Evolutionary conservation across 2,797 vertebrate genomes (phyloP), one percentile per base, ranked within the genome.

Genomic region (Squalus acanthias): DNA sequence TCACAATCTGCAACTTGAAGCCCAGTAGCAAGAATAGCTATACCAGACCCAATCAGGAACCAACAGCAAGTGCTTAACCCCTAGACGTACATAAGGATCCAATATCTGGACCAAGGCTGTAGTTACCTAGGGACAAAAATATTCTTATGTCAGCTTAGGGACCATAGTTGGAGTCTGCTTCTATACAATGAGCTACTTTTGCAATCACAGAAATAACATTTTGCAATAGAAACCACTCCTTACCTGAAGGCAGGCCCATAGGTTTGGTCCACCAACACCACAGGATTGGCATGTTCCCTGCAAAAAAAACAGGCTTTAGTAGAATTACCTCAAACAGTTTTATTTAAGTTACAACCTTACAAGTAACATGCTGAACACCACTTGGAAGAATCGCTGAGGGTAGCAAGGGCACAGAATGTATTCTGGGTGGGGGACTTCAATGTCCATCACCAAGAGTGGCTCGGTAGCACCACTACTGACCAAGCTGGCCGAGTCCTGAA

Each of bases 161-260:
- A 10, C 20, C 33, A 93, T 69, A 69, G n/a, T 46, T 82, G 46
- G 46, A 46, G 13, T 3, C 39, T 46, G 46, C 79, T 46, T 93
- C 39, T 69, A 26, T 24, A 69, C 22, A 91, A 91, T 69, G 39
- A 69, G 29, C 3, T 33, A 91, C 13, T 4, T 91, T 7, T 63
- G 0, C 46, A 53, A 70, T 22, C 33, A 65, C 15, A 92, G 53
- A 96, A 85, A 57, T 57, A 53, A 89, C 20, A 46, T 46, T 69
- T 63, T 69, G 15, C 33, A 65, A 39, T 67, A 93, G 33, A 93
- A 93, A 76, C 0, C 6, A 92, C n/a, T 95, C 96, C 96, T 98
- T 98, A 99, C 99, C 99, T 99, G 99, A 96, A 99, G 98, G 98
- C 99, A 99, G 96, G 99, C 99, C 99, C 99, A 99, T 74, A 99